phyloP scores from a whole-genome alignment of 2,797 vertebrate species.

The Acipenser oxyrinchus region DNA sequence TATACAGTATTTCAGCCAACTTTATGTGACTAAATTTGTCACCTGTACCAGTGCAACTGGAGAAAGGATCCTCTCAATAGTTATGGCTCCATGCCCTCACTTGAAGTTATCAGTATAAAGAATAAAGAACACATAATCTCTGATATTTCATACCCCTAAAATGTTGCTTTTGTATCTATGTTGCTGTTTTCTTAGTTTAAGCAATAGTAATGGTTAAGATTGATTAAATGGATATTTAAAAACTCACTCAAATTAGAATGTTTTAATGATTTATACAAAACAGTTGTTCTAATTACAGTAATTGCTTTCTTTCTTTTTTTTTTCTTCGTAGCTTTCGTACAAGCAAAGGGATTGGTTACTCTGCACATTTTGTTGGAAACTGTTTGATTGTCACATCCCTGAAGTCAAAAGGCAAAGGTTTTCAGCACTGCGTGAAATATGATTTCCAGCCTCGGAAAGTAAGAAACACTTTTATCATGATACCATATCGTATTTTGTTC shows the following conservation, averaged over 20 bases:
- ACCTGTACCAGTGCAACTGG: background rate
- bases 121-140: no score
- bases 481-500: no score
- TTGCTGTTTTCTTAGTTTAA: background rate
- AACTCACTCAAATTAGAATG: no score
- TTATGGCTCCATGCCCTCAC: background rate
- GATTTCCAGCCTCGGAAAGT: conserved; percentile 98
- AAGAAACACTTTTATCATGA: conserved; percentile 24
- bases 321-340: conserved; percentile 81
- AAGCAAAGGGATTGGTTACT: conserved; percentile 97
- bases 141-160: background rate
- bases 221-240: background rate
- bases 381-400: conserved; percentile 95
- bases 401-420: conserved; percentile 98
- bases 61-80: background rate
- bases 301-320: conserved; percentile 2
- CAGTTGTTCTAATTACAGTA: no score
- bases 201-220: background rate
- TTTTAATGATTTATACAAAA: no score
- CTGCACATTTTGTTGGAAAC: conserved; percentile 97
- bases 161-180: background rate
- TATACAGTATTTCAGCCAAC: background rate
- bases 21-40: conserved; percentile 2
- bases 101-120: background rate
- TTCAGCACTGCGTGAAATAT: conserved; percentile 98